Base-by-base conservation (phyloP, 2,797 vertebrate species). In the Cetoscarus ocellatus region DNA sequence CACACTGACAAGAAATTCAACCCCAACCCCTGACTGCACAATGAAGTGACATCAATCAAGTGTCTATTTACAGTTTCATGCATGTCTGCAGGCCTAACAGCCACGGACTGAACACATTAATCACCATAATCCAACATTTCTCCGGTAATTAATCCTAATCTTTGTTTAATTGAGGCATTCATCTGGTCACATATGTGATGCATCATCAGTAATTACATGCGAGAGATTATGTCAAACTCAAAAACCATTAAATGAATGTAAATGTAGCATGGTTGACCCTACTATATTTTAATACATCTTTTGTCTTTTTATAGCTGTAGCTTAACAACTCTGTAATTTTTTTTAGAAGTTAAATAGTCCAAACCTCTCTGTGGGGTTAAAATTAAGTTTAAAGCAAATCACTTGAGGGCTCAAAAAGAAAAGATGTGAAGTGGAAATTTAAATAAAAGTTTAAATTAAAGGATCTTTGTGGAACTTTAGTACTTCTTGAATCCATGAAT, bases 41-140 rank as follows among this genome's bases (percentile, higher is more conserved):
- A 69, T 66, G 60, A 56, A 68, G 66, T 17, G 34, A 49, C 58
- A 90, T 89, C 77, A 76, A 81, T 88, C 87, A 87, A 70, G 63
- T 65, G 70, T 76, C 39, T 74, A 73, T 77, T 86, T 83, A 79
- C 75, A 79, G 69, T 71, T 57, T 54, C 56, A 49, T 63, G 58
- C 67, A 72, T 73, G 71, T 52, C 75, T 63, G 62, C 73, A 58
- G 67, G 75, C 77, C 77, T 27, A 78, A 81, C 83, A 69, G 57
- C 60, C 35, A 50, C 55, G 67, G 55, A 62, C 61, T 61, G 71
- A 75, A 76, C 78, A 72, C 81, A 88, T 88, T 75, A 64, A 83
- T 89, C 84, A 79, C 66, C 0, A 0, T 0, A 7, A 48, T 15
- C 44, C 6, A 42, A 42, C 11, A 4, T 35, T 61, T 68, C 39